These are phyloP conservation scores for Calephelis nemesis DNA, from an alignment of 1,140 invertebrate genomes.

Conservation along the genomic window DNA sequence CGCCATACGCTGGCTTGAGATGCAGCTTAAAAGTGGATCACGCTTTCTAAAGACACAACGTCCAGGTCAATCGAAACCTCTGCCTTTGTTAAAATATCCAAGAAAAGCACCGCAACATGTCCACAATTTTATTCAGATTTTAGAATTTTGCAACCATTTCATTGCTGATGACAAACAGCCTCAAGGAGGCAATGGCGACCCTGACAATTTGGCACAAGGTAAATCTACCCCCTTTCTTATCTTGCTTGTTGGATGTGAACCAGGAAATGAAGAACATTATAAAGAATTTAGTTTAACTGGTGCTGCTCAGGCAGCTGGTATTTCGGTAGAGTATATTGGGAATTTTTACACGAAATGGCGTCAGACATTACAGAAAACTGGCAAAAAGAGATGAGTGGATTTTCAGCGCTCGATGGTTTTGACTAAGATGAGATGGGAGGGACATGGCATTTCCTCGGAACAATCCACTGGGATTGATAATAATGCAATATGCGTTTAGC, in stretches of 20 bases:
- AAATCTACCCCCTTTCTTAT: constrained; percentile 59
- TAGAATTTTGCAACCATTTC: constrained; percentile 77
- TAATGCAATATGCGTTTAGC: constrained; percentile 14
- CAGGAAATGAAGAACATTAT: constrained; percentile 53
- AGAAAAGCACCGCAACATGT: constrained; percentile 76
- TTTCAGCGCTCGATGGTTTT: constrained; percentile 37
- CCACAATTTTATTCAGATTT: constrained; percentile 71
- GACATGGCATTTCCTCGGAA: constrained; percentile 7
- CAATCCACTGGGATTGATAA: constrained; percentile 7
- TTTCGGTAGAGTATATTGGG: constrained; percentile 66
- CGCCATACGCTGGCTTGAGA: constrained; percentile 94
- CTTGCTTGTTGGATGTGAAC: constrained; percentile 63
- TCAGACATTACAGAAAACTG: constrained; percentile 59
- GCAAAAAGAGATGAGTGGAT: constrained; percentile 73
- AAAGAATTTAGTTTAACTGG: constrained; percentile 70
- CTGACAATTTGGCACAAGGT: constrained; percentile 45
- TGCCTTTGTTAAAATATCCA: constrained; percentile 88
- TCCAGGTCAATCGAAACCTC: constrained; percentile 85
- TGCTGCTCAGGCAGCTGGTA: constrained; percentile 63
- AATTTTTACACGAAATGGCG: constrained; percentile 74
- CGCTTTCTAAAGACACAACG: constrained; percentile 90
- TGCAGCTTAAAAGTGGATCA: constrained; percentile 90
- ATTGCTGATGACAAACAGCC: constrained; percentile 56
- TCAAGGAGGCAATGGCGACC: constrained; percentile 60
- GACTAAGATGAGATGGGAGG: constrained; percentile 40